These are phyloP conservation scores for Haliclona indistincta DNA, from an alignment of 37 sponge, comb jelly and placozoan genomes.

Conservation along the genomic window DNA sequence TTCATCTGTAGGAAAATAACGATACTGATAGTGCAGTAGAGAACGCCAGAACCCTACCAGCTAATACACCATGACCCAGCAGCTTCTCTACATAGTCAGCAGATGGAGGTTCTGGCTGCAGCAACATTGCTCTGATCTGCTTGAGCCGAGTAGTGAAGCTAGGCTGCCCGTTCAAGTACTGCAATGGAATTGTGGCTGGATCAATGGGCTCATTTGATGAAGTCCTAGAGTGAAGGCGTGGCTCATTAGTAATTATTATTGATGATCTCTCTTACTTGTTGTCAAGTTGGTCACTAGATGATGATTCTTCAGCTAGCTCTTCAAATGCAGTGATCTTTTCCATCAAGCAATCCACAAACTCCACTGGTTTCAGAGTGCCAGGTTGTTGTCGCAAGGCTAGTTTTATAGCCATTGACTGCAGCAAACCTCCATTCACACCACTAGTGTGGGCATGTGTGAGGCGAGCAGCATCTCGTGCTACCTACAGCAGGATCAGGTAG, in stretches of 20 bases:
- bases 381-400: constrained; percentile 28
- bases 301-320: not conserved
- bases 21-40: not conserved
- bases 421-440: constrained; percentile 60
- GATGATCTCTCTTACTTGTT: no score
- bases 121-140: constrained; percentile 30
- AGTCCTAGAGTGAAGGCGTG: not conserved
- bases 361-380: constrained; percentile 14
- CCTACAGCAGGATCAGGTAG: constrained; percentile 15
- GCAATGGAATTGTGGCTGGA: not conserved
- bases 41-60: constrained; percentile 15
- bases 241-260: no score
- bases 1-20: not conserved
- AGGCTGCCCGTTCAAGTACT: constrained; percentile 19
- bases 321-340: constrained; percentile 40
- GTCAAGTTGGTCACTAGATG: not conserved
- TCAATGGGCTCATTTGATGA: not conserved
- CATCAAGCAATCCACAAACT: constrained; percentile 43
- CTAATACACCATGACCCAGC: constrained; percentile 66
- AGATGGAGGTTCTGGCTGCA: constrained; percentile 27
- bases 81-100: constrained; percentile 37
- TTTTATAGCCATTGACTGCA: constrained; percentile 66
- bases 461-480: constrained; percentile 39
- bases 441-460: constrained; percentile 69
- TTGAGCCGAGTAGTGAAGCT: constrained; percentile 34